phyloP scores from a whole-genome alignment of 2,797 vertebrate genomes.

The Acrossocheilus wenchowensis region DNA sequence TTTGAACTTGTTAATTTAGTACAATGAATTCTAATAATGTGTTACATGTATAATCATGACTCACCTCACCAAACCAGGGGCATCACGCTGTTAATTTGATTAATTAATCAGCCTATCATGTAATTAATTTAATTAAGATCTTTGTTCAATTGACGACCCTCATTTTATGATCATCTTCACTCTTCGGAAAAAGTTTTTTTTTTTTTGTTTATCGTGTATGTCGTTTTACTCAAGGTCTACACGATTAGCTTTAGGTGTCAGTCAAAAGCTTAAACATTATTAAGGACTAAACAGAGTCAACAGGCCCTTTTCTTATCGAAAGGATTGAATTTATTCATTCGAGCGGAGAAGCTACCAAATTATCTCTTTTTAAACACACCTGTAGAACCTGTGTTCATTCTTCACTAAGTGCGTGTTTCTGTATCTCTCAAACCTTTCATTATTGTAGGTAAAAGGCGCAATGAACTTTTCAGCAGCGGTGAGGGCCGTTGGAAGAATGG shows the following conservation, averaged over 20 bases:
- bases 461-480: constrained; percentile 24
- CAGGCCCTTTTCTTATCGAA: constrained; percentile 45
- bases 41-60: background rate
- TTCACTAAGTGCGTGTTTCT: background rate
- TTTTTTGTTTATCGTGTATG: background rate
- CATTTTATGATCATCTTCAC: background rate
- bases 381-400: constrained; percentile 1
- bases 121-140: constrained; percentile 2
- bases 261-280: constrained; percentile 62
- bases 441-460: constrained; percentile 8
- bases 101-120: background rate
- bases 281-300: constrained; percentile 66
- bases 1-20: background rate
- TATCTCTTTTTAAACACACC: constrained; percentile 58
- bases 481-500: constrained; percentile 58
- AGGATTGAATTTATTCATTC: constrained; percentile 42
- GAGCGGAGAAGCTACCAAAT: constrained; percentile 51
- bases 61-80: background rate
- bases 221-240: constrained; percentile 21
- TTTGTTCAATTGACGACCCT: background rate
- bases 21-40: background rate
- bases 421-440: background rate
- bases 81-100: background rate
- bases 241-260: constrained; percentile 59
- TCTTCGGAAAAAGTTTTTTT: background rate